Conservation (phyloP, 2,888 invertebrate genomes). For the Microchrysa polita region DNA sequence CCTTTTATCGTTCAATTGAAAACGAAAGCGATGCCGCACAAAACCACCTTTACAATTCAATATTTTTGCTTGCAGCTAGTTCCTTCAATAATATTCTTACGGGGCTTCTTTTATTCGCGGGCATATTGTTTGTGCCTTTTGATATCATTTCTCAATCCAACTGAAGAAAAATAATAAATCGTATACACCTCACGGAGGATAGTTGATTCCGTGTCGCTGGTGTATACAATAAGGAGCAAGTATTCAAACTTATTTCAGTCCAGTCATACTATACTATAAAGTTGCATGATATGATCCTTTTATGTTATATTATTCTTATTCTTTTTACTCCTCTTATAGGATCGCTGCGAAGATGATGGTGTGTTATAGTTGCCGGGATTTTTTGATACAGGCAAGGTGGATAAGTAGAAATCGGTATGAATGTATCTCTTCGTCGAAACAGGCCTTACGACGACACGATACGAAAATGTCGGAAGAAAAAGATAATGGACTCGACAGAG, state of each 20-base stretch:
- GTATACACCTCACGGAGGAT: background rate
- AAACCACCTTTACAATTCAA: no score
- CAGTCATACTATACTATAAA: background rate
- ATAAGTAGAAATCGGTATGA: no score
- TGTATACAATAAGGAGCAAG: no score
- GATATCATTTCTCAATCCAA: constrained; percentile 35
- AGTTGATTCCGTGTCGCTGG: background rate
- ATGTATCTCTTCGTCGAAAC: background rate
- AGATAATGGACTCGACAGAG: constrained; percentile 32
- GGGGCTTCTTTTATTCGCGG: constrained; percentile 16
- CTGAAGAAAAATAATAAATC: background rate
- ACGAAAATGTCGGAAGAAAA: constrained; percentile 7
- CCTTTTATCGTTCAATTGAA: constrained; percentile 18
- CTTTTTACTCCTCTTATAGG: no score
- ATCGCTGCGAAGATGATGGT: no score
- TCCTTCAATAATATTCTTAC: constrained; percentile 24
- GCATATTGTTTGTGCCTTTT: constrained; percentile 30
- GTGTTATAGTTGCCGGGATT: constrained; percentile 27
- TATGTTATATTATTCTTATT: no score
- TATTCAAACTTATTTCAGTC: no score
- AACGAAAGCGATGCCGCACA: constrained; percentile 13
- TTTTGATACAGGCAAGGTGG: background rate
- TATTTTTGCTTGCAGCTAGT: background rate
- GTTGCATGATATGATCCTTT: constrained; percentile 37
- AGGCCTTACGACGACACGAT: constrained; percentile 5